phyloP scores from a whole-genome alignment of 1,140 invertebrate species.

The Neodiprion lecontei region DNA sequence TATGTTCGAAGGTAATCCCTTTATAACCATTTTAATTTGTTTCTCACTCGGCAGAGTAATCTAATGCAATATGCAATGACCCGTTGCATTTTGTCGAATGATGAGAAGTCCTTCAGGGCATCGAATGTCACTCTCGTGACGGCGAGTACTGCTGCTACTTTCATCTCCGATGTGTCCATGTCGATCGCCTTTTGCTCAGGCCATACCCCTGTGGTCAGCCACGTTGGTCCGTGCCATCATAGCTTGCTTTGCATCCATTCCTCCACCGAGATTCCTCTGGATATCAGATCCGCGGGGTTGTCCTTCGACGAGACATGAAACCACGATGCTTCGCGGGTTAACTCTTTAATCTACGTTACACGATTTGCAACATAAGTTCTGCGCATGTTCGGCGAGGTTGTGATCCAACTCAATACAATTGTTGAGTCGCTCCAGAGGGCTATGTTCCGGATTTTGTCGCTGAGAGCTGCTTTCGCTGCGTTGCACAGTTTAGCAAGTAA shows the following conservation, averaged over 20 bases:
- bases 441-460: slow-evolving; percentile 31
- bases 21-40: too few relatives aligned
- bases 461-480: slow-evolving; percentile 33
- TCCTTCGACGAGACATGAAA: slow-evolving; percentile 26
- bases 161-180: neutral
- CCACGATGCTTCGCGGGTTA: slow-evolving; percentile 15
- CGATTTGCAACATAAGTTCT: slow-evolving; percentile 47
- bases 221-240: slow-evolving; percentile 10
- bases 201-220: neutral
- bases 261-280: slow-evolving; percentile 21
- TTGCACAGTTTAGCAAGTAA: slow-evolving; percentile 46
- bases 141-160: neutral
- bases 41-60: neutral
- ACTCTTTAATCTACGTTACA: slow-evolving; percentile 24
- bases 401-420: slow-evolving; percentile 50
- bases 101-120: neutral
- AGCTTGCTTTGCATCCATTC: neutral
- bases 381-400: slow-evolving; percentile 37
- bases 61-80: slow-evolving; percentile 17
- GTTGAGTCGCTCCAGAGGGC: slow-evolving; percentile 54
- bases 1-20: too few relatives aligned
- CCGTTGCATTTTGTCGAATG: slow-evolving; percentile 9
- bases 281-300: slow-evolving; percentile 37
- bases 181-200: neutral
- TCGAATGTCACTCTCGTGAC: too few relatives aligned